phyloP scores from a whole-genome alignment of 1,140 invertebrate species.

The Microvelia longipes region DNA sequence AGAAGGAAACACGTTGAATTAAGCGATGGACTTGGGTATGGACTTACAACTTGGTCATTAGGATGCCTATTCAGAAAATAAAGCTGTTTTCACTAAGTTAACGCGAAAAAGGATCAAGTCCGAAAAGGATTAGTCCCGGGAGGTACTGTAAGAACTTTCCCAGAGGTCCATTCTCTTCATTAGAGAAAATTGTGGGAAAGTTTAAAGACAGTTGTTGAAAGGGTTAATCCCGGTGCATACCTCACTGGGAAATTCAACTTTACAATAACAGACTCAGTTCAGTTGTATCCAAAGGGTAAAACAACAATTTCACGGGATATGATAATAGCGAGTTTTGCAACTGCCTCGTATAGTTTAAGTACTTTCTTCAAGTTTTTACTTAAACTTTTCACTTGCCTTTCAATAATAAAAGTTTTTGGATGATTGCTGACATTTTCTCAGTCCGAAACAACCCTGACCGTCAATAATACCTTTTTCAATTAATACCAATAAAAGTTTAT shows the following conservation, averaged over 20 bases:
- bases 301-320: not conserved
- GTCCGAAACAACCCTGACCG: no score
- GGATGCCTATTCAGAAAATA: conserved; percentile 2
- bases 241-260: not conserved
- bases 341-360: no score
- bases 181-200: not conserved
- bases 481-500: no score
- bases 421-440: no score
- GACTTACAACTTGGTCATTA: conserved; percentile 1
- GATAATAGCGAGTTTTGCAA: no score
- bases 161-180: not conserved
- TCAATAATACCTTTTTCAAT: no score
- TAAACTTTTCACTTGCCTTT: no score
- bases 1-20: not conserved
- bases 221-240: not conserved
- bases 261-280: not conserved
- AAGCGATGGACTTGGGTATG: not conserved
- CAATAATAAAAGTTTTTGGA: no score
- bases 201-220: not conserved
- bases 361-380: no score
- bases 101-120: not conserved
- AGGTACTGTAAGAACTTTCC: not conserved
- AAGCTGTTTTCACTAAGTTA: conserved; percentile 5
- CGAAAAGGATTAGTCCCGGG: not conserved
- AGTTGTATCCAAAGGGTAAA: not conserved